Conservation (phyloP, 1,140 invertebrate genomes). For the Orchesella cincta region DNA sequence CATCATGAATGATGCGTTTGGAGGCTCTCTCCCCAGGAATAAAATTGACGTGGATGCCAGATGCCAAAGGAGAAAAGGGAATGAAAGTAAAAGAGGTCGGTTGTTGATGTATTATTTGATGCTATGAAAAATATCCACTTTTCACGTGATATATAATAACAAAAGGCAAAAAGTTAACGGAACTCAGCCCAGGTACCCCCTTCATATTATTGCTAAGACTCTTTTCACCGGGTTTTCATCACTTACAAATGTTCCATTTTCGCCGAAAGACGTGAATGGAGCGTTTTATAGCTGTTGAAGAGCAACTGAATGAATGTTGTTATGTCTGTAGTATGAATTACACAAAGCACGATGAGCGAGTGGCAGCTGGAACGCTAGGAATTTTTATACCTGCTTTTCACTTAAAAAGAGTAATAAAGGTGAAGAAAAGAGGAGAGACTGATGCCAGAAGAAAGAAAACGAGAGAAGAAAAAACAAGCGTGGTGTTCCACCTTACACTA, state of each 20-base stretch:
- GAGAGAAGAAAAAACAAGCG: background rate
- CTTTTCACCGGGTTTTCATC: background rate
- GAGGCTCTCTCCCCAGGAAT: background rate
- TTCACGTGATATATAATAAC: slow-evolving; percentile 9
- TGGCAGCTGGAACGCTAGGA: slow-evolving; percentile 9
- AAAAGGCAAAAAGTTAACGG: no score
- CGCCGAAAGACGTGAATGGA: background rate
- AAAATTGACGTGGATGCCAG: slow-evolving; percentile 27
- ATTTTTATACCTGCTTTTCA: slow-evolving; percentile 8
- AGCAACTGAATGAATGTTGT: background rate
- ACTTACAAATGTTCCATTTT: background rate
- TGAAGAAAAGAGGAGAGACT: slow-evolving; percentile 1
- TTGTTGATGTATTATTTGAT: slow-evolving; percentile 28
- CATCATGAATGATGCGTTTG: no score
- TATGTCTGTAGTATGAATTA: background rate
- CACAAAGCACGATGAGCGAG: background rate
- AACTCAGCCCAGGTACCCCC: no score
- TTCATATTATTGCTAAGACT: no score
- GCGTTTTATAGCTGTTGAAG: background rate
- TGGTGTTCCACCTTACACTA: no score
- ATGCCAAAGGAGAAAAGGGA: slow-evolving; percentile 13
- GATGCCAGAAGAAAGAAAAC: slow-evolving; percentile 4
- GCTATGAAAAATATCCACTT: slow-evolving; percentile 18
- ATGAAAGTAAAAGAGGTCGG: slow-evolving; percentile 22
- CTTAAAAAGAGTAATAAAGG: slow-evolving; percentile 19